Base-by-base conservation (phyloP, 1,140 invertebrate species). In the Piezodorus guildinii region DNA sequence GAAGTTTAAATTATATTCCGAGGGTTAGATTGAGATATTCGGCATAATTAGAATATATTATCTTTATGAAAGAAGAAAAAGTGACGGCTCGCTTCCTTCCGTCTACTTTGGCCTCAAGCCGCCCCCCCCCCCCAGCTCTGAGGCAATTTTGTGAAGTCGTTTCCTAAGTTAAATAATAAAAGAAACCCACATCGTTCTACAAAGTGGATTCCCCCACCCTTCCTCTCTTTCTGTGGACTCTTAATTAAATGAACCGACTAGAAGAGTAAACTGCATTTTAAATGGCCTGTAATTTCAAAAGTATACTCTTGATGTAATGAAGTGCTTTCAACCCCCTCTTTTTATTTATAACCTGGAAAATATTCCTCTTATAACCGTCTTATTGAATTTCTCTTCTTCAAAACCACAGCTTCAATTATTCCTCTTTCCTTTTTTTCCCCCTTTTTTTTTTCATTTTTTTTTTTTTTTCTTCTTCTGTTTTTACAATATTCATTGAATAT, bases 241-340 rank as follows among this genome's bases (percentile, higher is more conserved):
- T 67, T 70, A 70, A 70, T 70, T 70, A 68, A 70, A 70, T 70
- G 67, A 68, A 70, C 66, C 68, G 66, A 66, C 68, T 64, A 66
- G 68, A 67, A 68, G 67, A 68, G 69, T 64, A 69, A 65, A 69
- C 67, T 68, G 68, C 65, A 69, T 69, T 69, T 69, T 69, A 69
- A 69, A 68, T 69, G 68, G 54, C 65, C 65, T 46, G 62, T 60
- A 54, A 63, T 58, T 66, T 66, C 65, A 49, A 62, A 54, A 66
- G 65, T 60, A 66, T 66, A 60, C 60, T 63, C 39, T 44, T 21
- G 27, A 23, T 45, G 34, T 63, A 63, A 60, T 60, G 43, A 60
- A 60, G 39, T 60, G 58, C 58, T 39, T 60, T 60, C 34, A 39
- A 25, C 58, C 16, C 21, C 27, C 39, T 39, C 58, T 44, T 60